Evolutionary conservation across 2,797 vertebrate species (phyloP), one percentile per base, ranked within the genome.

Genomic region (Cyprinodon diabolis): DNA sequence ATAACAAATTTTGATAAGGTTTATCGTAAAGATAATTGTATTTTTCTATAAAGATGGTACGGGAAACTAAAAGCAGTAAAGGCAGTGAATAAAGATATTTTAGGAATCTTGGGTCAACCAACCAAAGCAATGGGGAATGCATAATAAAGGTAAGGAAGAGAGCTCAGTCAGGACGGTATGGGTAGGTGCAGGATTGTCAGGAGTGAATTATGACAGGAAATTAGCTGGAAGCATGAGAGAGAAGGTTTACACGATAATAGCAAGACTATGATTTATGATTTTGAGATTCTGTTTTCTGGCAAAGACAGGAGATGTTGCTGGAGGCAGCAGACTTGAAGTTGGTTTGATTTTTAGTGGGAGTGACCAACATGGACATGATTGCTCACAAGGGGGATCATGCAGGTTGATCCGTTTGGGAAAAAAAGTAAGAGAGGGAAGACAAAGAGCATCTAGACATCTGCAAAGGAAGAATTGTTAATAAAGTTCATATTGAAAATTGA

Each of bases 141-240:
- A n/a, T 45, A 7, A 23, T 40, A 30, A 19, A n/a, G 21, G 37
- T 45, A 65, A 65, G 12, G 40, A 45, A 65, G 62, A 45, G 62
- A n/a, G 37, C 60, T 43, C 40, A 63, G 37, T 63, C 60, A 43
- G 60, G 19, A 43, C 45, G 40, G 62, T 45, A 40, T 65, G 62
- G 11, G 40, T 45, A 65, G 62, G 62, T 65, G 62, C 37, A 45
- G 43, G 40, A 65, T 45, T 65, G 62, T 65, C 21, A 23, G 21
- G 40, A 40, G 62, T 45, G 62, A 65, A n/a, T 65, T 65, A 65
- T 45, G 62, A 45, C 62, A 65, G 62, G 62, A 65, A 62, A 65
- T 65, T 65, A 65, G 62, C 62, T 65, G 62, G 37, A 45, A 65
- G 62, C 62, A 45, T 45, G 40, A 45, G 62, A 43, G 43, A 21